These are phyloP conservation scores for Rhagoletis pomonella DNA, from an alignment of 1,140 invertebrate species.

Conservation along the genomic window DNA sequence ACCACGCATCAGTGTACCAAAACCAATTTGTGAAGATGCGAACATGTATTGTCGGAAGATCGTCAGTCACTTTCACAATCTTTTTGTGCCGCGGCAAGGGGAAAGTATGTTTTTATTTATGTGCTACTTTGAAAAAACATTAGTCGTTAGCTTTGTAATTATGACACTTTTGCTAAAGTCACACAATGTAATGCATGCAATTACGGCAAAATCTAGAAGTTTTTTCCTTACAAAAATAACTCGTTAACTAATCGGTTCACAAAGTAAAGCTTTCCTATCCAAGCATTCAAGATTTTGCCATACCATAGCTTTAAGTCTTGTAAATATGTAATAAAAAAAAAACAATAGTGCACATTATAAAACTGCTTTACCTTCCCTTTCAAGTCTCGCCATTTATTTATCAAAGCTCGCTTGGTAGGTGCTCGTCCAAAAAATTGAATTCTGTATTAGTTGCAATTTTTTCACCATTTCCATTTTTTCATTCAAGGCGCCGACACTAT, in stretches of 20 bases:
- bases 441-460: background rate
- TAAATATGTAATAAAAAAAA: slow-evolving; percentile 18
- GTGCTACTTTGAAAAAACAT: slow-evolving; percentile 49
- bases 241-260: too few relatives aligned
- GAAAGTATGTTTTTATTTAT: slow-evolving; percentile 81
- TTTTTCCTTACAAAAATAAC: too few relatives aligned
- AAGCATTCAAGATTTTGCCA: background rate
- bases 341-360: slow-evolving; percentile 2
- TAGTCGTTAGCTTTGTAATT: background rate
- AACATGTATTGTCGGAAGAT: slow-evolving; percentile 94
- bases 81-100: slow-evolving; percentile 94
- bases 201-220: too few relatives aligned
- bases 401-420: slow-evolving; percentile 89
- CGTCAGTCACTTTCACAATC: slow-evolving; percentile 93
- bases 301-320: background rate
- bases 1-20: slow-evolving; percentile 89
- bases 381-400: slow-evolving; percentile 92
- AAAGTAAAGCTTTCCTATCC: too few relatives aligned
- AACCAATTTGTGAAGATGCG: slow-evolving; percentile 90
- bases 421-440: slow-evolving; percentile 37
- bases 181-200: too few relatives aligned
- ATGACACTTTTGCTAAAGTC: too few relatives aligned
- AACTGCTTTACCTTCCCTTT: slow-evolving; percentile 58
- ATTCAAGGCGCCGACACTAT: slow-evolving; percentile 87
- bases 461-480: background rate